Evolutionary conservation across 2,888 invertebrate genomes (phyloP).

Genomic region (Leptura quadrifasciata): DNA sequence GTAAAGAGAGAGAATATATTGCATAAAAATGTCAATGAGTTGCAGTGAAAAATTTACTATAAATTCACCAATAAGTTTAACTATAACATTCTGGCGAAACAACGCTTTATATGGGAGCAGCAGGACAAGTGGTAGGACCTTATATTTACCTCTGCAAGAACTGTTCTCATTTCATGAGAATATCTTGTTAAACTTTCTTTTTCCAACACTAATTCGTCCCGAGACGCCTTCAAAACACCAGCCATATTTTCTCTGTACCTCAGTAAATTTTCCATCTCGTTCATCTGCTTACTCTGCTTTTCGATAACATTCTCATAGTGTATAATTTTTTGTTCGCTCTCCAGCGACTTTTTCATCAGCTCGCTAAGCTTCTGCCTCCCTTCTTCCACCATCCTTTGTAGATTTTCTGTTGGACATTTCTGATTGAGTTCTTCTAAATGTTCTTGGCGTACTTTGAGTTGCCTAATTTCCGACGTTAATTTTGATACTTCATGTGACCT

Average conservation of each 20-base stretch:
- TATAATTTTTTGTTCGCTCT: constrained; percentile 71
- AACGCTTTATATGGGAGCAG: not conserved
- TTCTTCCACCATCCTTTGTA: constrained; percentile 68
- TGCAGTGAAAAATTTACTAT: no score
- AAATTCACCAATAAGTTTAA: no score
- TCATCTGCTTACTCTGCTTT: constrained; percentile 78
- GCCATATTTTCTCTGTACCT: constrained; percentile 79
- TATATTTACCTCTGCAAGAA: constrained; percentile 65
- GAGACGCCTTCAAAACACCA: constrained; percentile 75
- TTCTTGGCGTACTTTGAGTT: constrained; percentile 64
- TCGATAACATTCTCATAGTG: constrained; percentile 78
- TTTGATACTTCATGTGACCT: constrained; percentile 64
- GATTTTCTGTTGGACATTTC: constrained; percentile 63
- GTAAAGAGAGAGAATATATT: no score
- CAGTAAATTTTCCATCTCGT: constrained; percentile 79
- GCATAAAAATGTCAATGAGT: no score
- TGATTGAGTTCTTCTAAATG: constrained; percentile 62
- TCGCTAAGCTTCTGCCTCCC: constrained; percentile 65
- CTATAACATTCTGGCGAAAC: no score
- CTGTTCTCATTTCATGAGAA: constrained; percentile 66
- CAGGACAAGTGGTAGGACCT: not conserved
- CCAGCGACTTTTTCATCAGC: constrained; percentile 62
- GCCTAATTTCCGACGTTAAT: constrained; percentile 63
- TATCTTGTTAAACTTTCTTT: constrained; percentile 72
- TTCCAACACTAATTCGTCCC: constrained; percentile 76